phyloP scores from a whole-genome alignment of 2,113 vertebrate genomes.

The Myxocyprinus asiaticus region DNA sequence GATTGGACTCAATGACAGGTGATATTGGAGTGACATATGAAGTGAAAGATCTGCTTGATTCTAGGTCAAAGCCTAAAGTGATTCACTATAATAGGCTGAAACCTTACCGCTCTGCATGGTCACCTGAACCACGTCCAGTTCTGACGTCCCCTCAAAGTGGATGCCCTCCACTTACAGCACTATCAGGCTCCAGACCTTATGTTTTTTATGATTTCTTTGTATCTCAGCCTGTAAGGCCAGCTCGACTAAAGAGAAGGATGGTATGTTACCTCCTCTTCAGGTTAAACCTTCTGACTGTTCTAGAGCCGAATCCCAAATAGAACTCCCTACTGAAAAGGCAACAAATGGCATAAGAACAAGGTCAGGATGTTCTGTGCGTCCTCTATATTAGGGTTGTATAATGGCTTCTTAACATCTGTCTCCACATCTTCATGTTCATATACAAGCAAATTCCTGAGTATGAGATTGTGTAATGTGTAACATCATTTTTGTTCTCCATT shows the following conservation, averaged over 20 bases:
- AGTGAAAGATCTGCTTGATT: conserved; percentile 1
- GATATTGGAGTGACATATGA: not conserved
- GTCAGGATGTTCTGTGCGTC: not conserved
- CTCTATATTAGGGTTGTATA: conserved; percentile 5
- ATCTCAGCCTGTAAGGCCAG: not conserved
- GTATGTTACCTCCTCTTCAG: not conserved
- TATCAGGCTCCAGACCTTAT: conserved; percentile 22
- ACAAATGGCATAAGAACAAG: not conserved
- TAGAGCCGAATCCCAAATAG: not conserved
- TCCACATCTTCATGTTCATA: not conserved
- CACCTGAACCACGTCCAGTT: too few species aligned
- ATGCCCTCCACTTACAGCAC: too few species aligned
- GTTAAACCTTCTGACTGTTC: not conserved
- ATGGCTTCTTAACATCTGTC: not conserved
- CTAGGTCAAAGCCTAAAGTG: conserved; percentile 4
- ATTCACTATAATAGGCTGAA: conserved; percentile 23
- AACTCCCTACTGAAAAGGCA: not conserved
- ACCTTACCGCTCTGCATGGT: not conserved
- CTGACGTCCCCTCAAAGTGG: not conserved
- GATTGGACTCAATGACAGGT: not conserved
- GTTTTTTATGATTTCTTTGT: not conserved
- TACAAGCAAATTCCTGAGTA: not conserved
- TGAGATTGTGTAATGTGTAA: not conserved
- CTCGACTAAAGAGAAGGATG: not conserved
- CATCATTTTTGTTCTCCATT: too few species aligned